These are phyloP conservation scores for Gallinago solitaria DNA, from an alignment of 2,797 vertebrate genomes.

Conservation along the genomic window DNA sequence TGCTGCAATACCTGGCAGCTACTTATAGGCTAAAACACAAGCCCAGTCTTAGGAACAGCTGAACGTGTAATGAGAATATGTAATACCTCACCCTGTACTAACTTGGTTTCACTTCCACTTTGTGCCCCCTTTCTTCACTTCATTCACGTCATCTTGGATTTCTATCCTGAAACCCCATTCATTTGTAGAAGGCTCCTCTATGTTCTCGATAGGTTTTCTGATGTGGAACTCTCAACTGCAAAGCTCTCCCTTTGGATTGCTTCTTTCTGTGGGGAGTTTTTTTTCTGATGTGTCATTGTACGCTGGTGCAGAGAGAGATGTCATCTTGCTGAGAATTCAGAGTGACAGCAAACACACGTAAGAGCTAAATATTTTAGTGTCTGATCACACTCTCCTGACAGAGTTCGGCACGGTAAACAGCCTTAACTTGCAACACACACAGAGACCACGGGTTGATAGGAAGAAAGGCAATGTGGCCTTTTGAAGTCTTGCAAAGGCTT, in stretches of 20 bases:
- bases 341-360: background rate
- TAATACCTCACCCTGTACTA: background rate
- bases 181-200: background rate
- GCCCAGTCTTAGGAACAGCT: background rate
- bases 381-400: background rate
- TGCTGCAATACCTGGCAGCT: background rate
- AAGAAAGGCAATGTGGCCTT: background rate
- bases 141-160: background rate
- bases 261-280: background rate
- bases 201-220: background rate
- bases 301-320: background rate
- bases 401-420: background rate
- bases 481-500: background rate
- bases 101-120: background rate
- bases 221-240: background rate
- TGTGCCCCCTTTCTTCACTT: background rate
- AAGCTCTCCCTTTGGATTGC: background rate
- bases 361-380: background rate
- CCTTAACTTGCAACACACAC: background rate
- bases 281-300: slow-evolving; percentile 14
- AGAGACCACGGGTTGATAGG: background rate
- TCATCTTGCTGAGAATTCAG: background rate
- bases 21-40: background rate
- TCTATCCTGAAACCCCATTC: background rate
- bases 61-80: background rate